Evolutionary conservation across 2,888 invertebrate genomes (phyloP).

Genomic region (Lepeophtheirus nordmannii): DNA sequence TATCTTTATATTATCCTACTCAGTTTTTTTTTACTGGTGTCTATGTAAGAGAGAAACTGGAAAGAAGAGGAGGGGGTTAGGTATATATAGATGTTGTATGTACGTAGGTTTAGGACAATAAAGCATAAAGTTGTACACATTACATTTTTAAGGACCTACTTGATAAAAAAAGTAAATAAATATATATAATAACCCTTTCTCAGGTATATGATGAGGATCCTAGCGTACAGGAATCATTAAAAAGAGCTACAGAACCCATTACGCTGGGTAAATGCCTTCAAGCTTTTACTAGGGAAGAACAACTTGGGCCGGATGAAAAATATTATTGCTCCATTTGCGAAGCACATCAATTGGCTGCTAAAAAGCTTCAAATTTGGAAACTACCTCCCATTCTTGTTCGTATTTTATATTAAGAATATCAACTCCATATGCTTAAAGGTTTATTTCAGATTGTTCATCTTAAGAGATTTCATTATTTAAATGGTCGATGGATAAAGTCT

Average conservation of each 20-base stretch:
- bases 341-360: slow-evolving; percentile 65
- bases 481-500: slow-evolving; percentile 83
- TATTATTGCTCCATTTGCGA: slow-evolving; percentile 73
- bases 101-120: too few relatives aligned
- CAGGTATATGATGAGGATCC: slow-evolving; percentile 59
- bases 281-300: slow-evolving; percentile 73
- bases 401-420: slow-evolving; percentile 23
- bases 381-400: slow-evolving; percentile 68
- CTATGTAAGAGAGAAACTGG: neutral
- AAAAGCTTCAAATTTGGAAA: slow-evolving; percentile 80
- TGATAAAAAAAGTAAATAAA: too few relatives aligned
- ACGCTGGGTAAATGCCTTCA: slow-evolving; percentile 66
- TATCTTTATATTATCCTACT: neutral
- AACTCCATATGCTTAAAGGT: neutral
- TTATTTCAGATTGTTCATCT: slow-evolving; percentile 62
- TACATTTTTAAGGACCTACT: too few relatives aligned
- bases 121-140: too few relatives aligned
- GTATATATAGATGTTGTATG: too few relatives aligned
- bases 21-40: neutral
- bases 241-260: slow-evolving; percentile 61
- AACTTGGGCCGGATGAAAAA: slow-evolving; percentile 55
- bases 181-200: neutral
- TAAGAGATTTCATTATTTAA: slow-evolving; percentile 77
- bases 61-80: too few relatives aligned
- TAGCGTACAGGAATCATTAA: slow-evolving; percentile 52